Percentiles rank a stretch among this genome's conserved stretches.
These are phyloP conservation scores for Sitodiplosis mosellana DNA, from an alignment of 1,140 invertebrate species.

Conservation along the genomic window DNA sequence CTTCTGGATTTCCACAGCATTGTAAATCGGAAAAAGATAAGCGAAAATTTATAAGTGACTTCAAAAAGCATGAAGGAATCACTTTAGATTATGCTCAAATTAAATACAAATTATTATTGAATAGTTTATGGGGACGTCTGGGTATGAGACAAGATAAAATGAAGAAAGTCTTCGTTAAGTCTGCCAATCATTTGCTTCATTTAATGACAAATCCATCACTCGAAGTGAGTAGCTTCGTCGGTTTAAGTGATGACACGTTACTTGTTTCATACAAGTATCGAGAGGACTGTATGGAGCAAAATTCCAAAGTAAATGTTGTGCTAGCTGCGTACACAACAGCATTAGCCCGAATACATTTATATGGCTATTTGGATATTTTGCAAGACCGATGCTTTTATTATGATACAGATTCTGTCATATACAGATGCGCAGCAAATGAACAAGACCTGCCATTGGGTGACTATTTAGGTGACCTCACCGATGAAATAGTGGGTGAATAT, in stretches of 20 bases:
- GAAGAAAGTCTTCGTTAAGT: neutral
- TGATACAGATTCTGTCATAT: constrained; percentile 26
- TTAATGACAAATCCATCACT: neutral
- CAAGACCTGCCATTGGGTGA: too few relatives aligned
- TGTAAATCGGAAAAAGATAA: constrained; percentile 8
- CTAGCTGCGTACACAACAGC: constrained; percentile 23
- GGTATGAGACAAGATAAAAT: neutral
- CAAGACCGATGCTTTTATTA: constrained; percentile 19
- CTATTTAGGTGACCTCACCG: too few relatives aligned
- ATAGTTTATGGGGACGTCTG: neutral
- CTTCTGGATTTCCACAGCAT: constrained; percentile 14
- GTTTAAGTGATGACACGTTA: constrained; percentile 10
- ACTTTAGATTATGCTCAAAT: neutral
- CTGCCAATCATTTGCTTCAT: neutral
- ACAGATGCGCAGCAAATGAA: too few relatives aligned
- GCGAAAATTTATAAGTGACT: neutral
- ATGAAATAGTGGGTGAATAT: too few relatives aligned
- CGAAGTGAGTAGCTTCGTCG: constrained; percentile 7
- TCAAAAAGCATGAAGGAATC: neutral
- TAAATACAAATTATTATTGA: neutral
- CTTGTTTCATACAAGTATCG: constrained; percentile 12
- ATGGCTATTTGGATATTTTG: constrained; percentile 17
- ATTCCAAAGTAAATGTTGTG: constrained; percentile 15
- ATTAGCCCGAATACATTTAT: constrained; percentile 23
- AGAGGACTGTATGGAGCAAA: constrained; percentile 5